Evolutionary conservation across 2,797 vertebrate species (phyloP).

Genomic region (Amazona finschi): DNA sequence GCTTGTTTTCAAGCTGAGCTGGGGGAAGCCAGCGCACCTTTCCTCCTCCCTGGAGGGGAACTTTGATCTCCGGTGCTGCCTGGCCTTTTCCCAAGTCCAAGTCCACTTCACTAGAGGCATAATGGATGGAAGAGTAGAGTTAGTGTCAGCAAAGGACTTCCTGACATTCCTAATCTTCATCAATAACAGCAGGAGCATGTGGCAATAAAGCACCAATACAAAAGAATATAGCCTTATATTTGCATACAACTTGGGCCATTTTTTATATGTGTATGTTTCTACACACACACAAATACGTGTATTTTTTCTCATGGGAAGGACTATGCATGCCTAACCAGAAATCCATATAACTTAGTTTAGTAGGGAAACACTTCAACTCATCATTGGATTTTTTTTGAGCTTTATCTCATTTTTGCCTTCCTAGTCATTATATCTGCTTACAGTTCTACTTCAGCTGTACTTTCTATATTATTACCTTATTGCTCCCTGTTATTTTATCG

Average conservation of each 20-base stretch:
- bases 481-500: slow-evolving; percentile 22
- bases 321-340: not conserved
- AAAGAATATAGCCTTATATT: not conserved
- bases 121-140: not conserved
- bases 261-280: not conserved
- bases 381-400: not conserved
- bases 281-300: not conserved
- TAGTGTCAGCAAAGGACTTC: not conserved
- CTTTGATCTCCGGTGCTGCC: not conserved
- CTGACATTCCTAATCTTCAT: not conserved
- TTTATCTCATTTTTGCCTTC: not conserved
- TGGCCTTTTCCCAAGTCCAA: not conserved
- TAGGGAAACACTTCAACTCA: not conserved
- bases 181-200: not conserved
- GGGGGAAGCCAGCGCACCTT: not conserved
- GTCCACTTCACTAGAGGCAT: rapidly evolving
- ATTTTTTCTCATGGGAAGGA: not conserved
- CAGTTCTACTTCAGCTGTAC: not conserved
- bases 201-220: not conserved
- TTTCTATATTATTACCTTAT: slow-evolving; percentile 32
- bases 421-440: not conserved
- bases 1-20: not conserved
- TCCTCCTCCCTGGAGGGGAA: no score
- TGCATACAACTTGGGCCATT: not conserved
- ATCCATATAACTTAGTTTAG: not conserved